Percentiles rank a stretch among this genome's conserved stretches.
These are phyloP conservation scores for Polydrusus pterygomalis DNA, from an alignment of 2,888 invertebrate genomes.

Conservation along the genomic window DNA sequence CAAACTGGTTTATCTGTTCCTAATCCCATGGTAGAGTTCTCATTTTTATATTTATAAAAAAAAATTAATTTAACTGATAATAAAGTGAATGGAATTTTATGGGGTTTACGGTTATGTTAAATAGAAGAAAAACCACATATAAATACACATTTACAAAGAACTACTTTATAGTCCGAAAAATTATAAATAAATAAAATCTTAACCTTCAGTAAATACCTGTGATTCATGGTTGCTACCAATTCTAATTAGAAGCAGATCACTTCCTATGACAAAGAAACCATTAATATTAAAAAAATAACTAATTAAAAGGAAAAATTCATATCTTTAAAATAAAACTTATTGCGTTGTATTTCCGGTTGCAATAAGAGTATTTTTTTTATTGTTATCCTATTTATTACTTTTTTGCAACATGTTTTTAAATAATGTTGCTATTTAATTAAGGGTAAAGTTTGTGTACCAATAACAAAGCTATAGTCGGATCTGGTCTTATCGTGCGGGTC, in stretches of 20 bases:
- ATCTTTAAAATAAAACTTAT: slow-evolving; percentile 23
- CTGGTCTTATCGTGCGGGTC: too few species aligned
- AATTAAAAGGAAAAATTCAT: slow-evolving; percentile 23
- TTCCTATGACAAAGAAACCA: slow-evolving; percentile 34
- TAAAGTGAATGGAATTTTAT: not conserved
- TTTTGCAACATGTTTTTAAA: not conserved
- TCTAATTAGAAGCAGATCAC: slow-evolving; percentile 39
- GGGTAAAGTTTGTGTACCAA: too few species aligned
- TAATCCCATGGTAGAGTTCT: too few species aligned
- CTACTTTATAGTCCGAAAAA: slow-evolving; percentile 3
- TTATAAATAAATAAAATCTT: slow-evolving; percentile 18
- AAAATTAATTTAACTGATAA: too few species aligned
- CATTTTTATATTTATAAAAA: too few species aligned
- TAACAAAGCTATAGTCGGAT: too few species aligned
- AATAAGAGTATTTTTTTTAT: slow-evolving; percentile 15
- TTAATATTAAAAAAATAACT: slow-evolving; percentile 29
- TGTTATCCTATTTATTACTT: not conserved
- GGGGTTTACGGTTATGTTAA: not conserved
- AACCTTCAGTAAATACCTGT: slow-evolving; percentile 36
- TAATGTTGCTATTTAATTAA: not conserved
- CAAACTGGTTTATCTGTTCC: too few species aligned
- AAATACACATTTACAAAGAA: slow-evolving; percentile 8
- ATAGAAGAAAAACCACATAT: slow-evolving; percentile 11
- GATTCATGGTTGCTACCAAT: slow-evolving; percentile 33
- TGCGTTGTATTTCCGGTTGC: slow-evolving; percentile 31